Evolutionary conservation across 2,113 vertebrate species (phyloP).

Genomic region (Gnathonemus longibarbis): DNA sequence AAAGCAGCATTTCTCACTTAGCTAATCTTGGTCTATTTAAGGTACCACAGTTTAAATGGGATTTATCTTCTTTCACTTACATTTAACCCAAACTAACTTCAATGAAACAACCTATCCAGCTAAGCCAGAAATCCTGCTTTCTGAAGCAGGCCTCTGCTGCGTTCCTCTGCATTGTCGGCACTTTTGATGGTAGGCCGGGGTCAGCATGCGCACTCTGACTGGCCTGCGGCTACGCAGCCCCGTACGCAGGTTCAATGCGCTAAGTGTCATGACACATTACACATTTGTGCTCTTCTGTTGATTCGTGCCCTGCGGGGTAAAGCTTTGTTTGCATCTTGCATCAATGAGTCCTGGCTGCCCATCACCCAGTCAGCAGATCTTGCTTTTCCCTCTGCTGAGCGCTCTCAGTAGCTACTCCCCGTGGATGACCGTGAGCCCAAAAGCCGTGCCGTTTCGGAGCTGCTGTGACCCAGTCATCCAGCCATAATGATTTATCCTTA

Average conservation of each 20-base stretch:
- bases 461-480: no score
- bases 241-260: neutral
- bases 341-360: neutral
- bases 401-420: neutral
- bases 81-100: neutral
- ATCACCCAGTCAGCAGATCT: neutral
- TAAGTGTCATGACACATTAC: neutral
- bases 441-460: no score
- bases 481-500: no score
- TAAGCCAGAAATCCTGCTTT: neutral
- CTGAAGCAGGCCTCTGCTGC: neutral
- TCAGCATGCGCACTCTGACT: neutral
- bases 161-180: neutral
- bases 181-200: neutral
- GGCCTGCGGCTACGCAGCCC: neutral
- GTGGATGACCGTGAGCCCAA: neutral
- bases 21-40: no score
- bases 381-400: neutral
- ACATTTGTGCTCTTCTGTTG: neutral
- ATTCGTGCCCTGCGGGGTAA: neutral
- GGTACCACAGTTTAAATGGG: no score
- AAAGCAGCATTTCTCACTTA: no score
- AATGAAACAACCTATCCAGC: neutral
- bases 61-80: neutral
- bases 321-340: neutral